Percentiles rank a stretch among this genome's conserved stretches.
phyloP scores from a whole-genome alignment of 2,888 invertebrate species.

The Macropis europaea region DNA sequence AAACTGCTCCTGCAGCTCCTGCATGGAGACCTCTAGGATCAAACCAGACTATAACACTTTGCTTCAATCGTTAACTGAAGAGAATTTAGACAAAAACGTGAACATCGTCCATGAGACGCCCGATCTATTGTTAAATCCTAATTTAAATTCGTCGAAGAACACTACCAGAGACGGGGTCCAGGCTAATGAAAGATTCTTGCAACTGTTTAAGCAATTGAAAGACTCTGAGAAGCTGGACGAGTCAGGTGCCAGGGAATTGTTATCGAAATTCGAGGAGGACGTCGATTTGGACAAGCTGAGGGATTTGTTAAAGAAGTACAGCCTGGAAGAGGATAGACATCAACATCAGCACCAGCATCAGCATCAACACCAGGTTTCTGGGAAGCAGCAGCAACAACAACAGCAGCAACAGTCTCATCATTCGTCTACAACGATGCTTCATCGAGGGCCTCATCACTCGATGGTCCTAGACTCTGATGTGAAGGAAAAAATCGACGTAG shows the following conservation, averaged over 20 bases:
- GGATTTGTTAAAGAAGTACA: conserved; percentile 70
- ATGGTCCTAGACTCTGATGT: conserved; percentile 80
- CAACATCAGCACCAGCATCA: conserved; percentile 78
- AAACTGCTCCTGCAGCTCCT: conserved; percentile 85
- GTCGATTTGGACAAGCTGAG: conserved; percentile 70
- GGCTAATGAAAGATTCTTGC: conserved; percentile 80
- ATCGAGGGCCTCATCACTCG: conserved; percentile 82
- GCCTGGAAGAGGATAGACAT: conserved; percentile 58
- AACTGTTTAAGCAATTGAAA: conserved; percentile 76
- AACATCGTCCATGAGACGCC: conserved; percentile 76
- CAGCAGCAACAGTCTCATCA: conserved; percentile 68
- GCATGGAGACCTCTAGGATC: conserved; percentile 80
- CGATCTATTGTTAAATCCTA: conserved; percentile 75
- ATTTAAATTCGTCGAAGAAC: conserved; percentile 72
- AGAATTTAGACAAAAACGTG: conserved; percentile 73
- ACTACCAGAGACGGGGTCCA: conserved; percentile 79
- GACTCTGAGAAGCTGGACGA: conserved; percentile 71
- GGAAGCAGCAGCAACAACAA: conserved; percentile 66
- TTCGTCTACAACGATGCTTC: conserved; percentile 76
- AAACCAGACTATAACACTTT: conserved; percentile 76
- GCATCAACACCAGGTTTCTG: conserved; percentile 70
- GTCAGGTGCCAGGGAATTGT: conserved; percentile 71
- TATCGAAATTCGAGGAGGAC: conserved; percentile 70
- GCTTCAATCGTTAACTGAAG: conserved; percentile 72
- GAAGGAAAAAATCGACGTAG: conserved; percentile 83